Evolutionary conservation across 2,113 vertebrate species (phyloP), one percentile per base, ranked within the genome.

Genomic region (Actenoides lindsayi): DNA sequence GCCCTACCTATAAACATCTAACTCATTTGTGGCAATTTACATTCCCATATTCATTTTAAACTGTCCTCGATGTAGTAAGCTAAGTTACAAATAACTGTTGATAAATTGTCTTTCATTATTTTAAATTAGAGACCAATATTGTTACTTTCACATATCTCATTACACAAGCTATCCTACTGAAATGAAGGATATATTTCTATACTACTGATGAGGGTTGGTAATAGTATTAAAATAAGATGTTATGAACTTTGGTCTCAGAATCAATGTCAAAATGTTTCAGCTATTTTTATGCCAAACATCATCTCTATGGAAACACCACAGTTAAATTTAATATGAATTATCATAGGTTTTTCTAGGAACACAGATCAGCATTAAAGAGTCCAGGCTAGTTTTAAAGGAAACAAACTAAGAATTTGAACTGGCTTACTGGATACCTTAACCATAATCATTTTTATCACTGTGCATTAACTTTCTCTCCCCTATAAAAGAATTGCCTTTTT

Each of bases 221-320:
- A 82, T 13, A 63, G 37, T 28, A 74, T 44, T 48, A 77, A 83
- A 92, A 91, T 59, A 87, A 84, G 54, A 27, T 60, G 25, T 85
- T 90, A 23, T 6, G 27, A 90, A 41, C 65, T 71, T 13, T 5
- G 9, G 76, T 69, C 90, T 95, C 2, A 7, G 75, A 77, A 86
- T 83, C 60, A n/a, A 78, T 65, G 77, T 89, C 93, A 94, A 93
- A 90, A 95, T 89, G 86, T 87, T 94, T 83, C 90, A 90, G 94
- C 80, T 95, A 84, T 94, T 97, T 96, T 95, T 89, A 82, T 73
- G 70, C 63, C 91, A 92, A 95, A 89, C 87, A 79, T 30, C 19
- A 94, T 97, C 70, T n/a, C 94, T 96, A 96, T 94, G 90, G 93
- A 93, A 96, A 96, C 90, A 13, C 42, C 7, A 21, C 76, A 46